These are phyloP conservation scores for Terebella lapidaria DNA, from an alignment of 2,888 invertebrate genomes.

Conservation along the genomic window DNA sequence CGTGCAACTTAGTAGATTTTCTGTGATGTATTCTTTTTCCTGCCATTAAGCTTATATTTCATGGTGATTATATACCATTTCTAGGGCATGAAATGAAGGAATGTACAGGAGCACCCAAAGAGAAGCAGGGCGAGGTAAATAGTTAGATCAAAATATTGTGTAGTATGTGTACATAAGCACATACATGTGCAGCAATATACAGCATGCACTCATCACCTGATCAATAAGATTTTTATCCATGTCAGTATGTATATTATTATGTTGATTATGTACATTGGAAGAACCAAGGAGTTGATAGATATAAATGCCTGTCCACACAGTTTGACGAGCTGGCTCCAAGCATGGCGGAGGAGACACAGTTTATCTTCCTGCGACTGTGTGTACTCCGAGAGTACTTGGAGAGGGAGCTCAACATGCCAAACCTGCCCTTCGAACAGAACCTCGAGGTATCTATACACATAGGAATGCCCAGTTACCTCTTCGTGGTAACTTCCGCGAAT, in stretches of 20 bases:
- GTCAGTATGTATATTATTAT: too few species aligned
- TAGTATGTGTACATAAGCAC: too few species aligned
- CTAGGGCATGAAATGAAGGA: conserved; percentile 83
- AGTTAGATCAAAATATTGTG: not conserved
- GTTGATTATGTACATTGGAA: too few species aligned
- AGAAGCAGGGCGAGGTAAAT: conserved; percentile 56
- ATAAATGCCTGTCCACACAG: too few species aligned
- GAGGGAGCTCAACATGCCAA: conserved; percentile 77
- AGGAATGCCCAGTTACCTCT: too few species aligned
- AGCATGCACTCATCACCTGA: too few species aligned
- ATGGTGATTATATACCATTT: not conserved
- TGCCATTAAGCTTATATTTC: not conserved
- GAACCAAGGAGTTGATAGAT: too few species aligned
- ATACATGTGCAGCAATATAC: too few species aligned
- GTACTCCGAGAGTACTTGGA: conserved; percentile 91
- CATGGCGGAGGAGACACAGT: conserved; percentile 67
- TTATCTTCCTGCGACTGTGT: conserved; percentile 82
- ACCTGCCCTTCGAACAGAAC: conserved; percentile 87
- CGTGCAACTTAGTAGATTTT: conserved; percentile 5
- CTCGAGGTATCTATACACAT: conserved; percentile 68
- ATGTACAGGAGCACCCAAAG: conserved; percentile 70
- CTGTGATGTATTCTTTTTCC: not conserved
- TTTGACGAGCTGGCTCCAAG: conserved; percentile 55
- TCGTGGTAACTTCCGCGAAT: too few species aligned
- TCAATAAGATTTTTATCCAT: too few species aligned